Evolutionary conservation across 2,113 vertebrate species (phyloP).

Genomic region (Sinocyclocheilus rhinocerous): DNA sequence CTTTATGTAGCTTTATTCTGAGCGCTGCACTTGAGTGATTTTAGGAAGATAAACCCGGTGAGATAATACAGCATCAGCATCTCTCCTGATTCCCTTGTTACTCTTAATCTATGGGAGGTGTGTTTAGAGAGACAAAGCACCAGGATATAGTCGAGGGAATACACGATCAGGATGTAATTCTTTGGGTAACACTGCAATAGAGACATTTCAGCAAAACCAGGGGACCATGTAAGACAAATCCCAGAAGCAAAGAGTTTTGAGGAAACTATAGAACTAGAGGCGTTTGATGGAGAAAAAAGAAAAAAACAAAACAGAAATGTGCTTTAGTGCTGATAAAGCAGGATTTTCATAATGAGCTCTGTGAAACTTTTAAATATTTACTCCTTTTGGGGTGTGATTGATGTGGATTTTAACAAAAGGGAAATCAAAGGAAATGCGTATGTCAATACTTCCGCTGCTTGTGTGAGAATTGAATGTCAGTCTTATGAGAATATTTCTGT

Average conservation of each 20-base stretch:
- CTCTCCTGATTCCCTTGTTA: background rate
- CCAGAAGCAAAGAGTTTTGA: constrained; percentile 34
- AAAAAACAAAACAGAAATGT: background rate
- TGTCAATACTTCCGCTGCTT: constrained; percentile 7
- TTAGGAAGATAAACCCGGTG: background rate
- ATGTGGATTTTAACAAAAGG: constrained; percentile 33
- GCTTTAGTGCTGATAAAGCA: background rate
- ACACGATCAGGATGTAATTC: constrained; percentile 38
- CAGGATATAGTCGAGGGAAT: constrained; percentile 23
- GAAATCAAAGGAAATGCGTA: background rate
- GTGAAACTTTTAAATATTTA: constrained; percentile 11
- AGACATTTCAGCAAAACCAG: constrained; percentile 43
- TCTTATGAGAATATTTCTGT: constrained; percentile 19
- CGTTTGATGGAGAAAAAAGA: background rate
- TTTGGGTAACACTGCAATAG: constrained; percentile 41
- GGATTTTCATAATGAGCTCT: constrained; percentile 15
- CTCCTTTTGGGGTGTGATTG: background rate
- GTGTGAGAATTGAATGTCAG: constrained; percentile 17
- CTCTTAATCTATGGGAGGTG: background rate
- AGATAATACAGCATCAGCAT: background rate
- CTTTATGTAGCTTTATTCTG: background rate
- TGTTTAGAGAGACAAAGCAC: constrained; percentile 5
- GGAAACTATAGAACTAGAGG: constrained; percentile 24
- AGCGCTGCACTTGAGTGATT: constrained; percentile 4
- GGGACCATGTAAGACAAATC: constrained; percentile 51